Evolutionary conservation across 2,888 invertebrate genomes (phyloP), one percentile per base, ranked within the genome.

Genomic region (Zygaena filipendulae): DNA sequence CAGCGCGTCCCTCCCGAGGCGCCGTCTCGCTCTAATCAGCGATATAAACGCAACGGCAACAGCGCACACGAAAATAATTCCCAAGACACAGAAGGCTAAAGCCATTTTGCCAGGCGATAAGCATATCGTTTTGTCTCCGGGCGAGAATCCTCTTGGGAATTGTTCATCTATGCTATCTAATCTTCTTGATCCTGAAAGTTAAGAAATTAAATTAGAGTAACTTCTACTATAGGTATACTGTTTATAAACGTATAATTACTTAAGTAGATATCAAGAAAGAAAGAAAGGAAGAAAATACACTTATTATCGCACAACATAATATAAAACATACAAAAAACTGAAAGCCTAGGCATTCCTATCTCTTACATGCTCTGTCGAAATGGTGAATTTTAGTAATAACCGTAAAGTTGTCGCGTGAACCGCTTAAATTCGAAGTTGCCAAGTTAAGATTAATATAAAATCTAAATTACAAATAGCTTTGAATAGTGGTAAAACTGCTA

Each of bases 101-200:
- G 90, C 89, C 82, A 91, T 83, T 70, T 87, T 88, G 4, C 89
- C 87, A 9, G 89, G 86, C 6, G 90, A 90, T 38, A 91, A 75
- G 51, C 91, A 91, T 25, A 90, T 83, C 3, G 84, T 84, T 42
- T 82, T 80, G 49, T 86, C 85, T 31, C 84, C 84, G 3, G 84
- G 83, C 6, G 79, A 79, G 38, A 79, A 77, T 3, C 72, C 61
- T 24, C 72, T 51, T 3, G 64, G 57, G 34, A 64, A 63, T 35
- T 71, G 66, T 14, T 71, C 68, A 44, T 72, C 72, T 42, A 66
- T 69, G 8, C 66, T 59, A 43, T 75, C 71, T 45, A 68, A 51
- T 59, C 75, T 60, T 54, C 72, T 59, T 35, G 79, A 72, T 31
- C 79, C 79, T 79, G 64, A 3, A 55, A 42, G 36, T 7, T 2